Conservation (phyloP, 2,888 invertebrate genomes). For the Sipha maydis region DNA sequence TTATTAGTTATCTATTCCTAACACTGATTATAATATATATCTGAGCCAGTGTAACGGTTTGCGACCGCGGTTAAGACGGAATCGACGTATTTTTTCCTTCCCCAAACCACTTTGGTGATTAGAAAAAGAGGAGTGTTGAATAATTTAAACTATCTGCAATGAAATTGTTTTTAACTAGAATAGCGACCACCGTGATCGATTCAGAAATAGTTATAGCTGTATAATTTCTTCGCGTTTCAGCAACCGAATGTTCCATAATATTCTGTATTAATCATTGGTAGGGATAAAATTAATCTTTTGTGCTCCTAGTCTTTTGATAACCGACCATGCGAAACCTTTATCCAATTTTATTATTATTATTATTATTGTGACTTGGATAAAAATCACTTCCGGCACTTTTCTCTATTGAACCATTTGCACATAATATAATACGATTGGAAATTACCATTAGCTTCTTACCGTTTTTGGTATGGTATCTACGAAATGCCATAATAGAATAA, state of each 20-base stretch:
- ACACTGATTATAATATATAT: too few species aligned
- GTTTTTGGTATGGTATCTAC: background rate
- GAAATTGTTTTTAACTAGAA: background rate
- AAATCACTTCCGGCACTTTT: slow-evolving; percentile 6
- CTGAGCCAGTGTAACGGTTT: background rate
- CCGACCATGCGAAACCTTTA: background rate
- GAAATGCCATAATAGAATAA: background rate
- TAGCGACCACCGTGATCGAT: background rate
- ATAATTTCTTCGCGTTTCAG: background rate
- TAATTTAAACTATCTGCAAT: background rate
- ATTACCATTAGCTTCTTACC: background rate
- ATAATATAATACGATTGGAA: background rate
- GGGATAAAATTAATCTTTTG: background rate
- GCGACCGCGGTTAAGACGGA: background rate
- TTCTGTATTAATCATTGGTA: slow-evolving; percentile 1
- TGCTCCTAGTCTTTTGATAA: background rate
- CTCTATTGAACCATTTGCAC: background rate
- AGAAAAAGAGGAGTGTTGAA: background rate
- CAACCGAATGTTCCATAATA: background rate
- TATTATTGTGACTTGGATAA: background rate
- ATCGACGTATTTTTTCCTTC: background rate
- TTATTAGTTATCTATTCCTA: too few species aligned
- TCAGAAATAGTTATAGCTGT: background rate
- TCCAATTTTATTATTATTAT: background rate
- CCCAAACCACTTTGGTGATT: background rate